These are phyloP conservation scores for Phorcus lineatus DNA, from an alignment of 2,888 invertebrate genomes.

Conservation along the genomic window DNA sequence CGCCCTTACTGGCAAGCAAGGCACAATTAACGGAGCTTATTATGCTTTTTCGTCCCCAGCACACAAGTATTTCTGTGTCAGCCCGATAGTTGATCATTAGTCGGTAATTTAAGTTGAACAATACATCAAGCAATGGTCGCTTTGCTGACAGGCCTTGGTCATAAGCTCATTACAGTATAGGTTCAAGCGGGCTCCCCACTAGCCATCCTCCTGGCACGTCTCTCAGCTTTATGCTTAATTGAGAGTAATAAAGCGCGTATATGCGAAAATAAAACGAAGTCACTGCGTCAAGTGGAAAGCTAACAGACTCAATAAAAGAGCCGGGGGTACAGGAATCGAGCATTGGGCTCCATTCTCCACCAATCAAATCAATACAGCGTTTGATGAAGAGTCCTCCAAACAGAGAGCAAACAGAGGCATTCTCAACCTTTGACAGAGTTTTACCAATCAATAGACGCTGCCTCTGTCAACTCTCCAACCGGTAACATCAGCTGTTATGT, in stretches of 20 bases:
- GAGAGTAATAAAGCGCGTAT: constrained; percentile 21
- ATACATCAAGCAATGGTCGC: constrained; percentile 11
- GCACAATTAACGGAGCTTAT: constrained; percentile 21
- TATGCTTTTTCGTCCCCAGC: constrained; percentile 12
- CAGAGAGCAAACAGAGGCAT: not conserved
- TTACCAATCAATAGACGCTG: not conserved
- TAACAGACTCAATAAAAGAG: constrained; percentile 1
- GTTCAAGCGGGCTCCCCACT: not conserved
- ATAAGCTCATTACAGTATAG: not conserved
- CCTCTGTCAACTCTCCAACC: not conserved
- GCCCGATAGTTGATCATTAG: constrained; percentile 15
- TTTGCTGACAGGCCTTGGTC: not conserved
- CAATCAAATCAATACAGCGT: constrained; percentile 19
- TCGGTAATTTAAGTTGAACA: constrained; percentile 22
- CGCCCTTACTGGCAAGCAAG: not conserved
- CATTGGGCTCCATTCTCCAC: not conserved
- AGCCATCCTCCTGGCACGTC: not conserved
- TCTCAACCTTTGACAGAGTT: not conserved
- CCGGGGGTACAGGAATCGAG: not conserved
- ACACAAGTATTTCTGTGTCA: constrained; percentile 18
- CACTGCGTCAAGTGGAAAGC: constrained; percentile 16
- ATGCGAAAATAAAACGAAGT: constrained; percentile 23
- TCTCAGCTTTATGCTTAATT: constrained; percentile 17
- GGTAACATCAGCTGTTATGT: not conserved
- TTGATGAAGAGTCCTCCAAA: constrained; percentile 3